Conservation (phyloP, 2,113 vertebrate species). For the Grallaria varia region DNA sequence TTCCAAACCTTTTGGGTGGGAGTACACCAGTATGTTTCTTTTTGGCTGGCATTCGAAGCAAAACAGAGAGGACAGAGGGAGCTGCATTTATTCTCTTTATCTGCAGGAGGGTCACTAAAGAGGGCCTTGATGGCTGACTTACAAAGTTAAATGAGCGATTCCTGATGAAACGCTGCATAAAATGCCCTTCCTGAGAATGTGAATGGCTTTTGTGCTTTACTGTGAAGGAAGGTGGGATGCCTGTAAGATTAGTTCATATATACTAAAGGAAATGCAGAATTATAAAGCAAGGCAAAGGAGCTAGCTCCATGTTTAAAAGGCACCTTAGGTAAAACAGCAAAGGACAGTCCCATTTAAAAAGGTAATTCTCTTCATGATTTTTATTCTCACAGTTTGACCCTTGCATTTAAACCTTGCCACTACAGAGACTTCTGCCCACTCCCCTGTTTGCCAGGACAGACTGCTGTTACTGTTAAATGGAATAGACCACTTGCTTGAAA, state of each 20-base stretch:
- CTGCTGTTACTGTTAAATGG: not conserved
- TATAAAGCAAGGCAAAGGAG: not conserved
- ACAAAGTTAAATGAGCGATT: conserved; percentile 26
- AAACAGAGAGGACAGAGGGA: not conserved
- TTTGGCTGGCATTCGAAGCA: conserved; percentile 46
- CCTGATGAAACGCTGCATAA: not conserved
- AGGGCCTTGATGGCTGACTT: conserved; percentile 37
- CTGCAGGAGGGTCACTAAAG: conserved; percentile 15
- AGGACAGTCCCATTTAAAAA: not conserved
- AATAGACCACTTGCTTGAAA: not conserved
- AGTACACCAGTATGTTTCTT: conserved; percentile 34
- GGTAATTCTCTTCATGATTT: not conserved
- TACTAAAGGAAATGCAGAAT: not conserved
- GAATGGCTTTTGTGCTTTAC: conserved; percentile 21
- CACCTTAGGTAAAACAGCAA: not conserved
- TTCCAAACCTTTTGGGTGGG: conserved; percentile 35
- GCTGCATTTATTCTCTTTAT: conserved; percentile 19
- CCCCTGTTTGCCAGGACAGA: not conserved
- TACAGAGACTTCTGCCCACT: not conserved
- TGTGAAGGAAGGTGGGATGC: not conserved
- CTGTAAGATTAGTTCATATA: not conserved
- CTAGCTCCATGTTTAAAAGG: not conserved
- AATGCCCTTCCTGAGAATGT: not conserved
- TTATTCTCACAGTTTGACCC: not conserved
- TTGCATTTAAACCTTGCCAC: not conserved